Evolutionary conservation across 2,888 invertebrate species (phyloP).

Genomic region (Alviniconcha strummeri): DNA sequence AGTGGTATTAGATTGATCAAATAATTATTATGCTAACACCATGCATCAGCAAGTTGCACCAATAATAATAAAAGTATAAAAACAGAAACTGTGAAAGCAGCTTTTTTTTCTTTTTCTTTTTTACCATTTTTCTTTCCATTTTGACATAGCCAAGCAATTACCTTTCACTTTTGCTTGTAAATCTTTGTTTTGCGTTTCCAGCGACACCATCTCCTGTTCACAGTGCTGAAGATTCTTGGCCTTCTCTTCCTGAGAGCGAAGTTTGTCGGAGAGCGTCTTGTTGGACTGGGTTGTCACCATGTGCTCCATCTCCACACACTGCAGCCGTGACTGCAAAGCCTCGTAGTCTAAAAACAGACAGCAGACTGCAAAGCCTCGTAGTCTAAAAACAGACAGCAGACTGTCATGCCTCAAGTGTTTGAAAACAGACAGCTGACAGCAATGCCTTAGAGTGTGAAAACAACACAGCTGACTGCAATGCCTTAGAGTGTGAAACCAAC

Average conservation of each 20-base stretch:
- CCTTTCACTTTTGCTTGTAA: conserved; percentile 42
- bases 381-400: conserved; percentile 25
- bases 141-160: background rate
- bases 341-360: conserved; percentile 32
- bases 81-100: background rate
- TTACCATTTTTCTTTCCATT: background rate
- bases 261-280: conserved; percentile 32
- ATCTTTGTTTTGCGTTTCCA: conserved; percentile 34
- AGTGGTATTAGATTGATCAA: no score
- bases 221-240: conserved; percentile 33
- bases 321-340: conserved; percentile 36
- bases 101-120: background rate
- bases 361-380: conserved; percentile 34
- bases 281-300: conserved; percentile 41
- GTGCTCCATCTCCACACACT: conserved; percentile 47
- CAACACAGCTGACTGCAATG: no score
- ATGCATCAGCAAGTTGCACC: no score
- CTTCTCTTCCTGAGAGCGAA: conserved; percentile 49
- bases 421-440: no score
- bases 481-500: no score
- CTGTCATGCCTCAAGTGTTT: no score
- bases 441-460: no score
- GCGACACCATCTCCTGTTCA: conserved; percentile 18
- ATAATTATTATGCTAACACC: no score
- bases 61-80: no score